phyloP scores from a whole-genome alignment of 2,888 invertebrate species.

The Pharmacophagus antenor region DNA sequence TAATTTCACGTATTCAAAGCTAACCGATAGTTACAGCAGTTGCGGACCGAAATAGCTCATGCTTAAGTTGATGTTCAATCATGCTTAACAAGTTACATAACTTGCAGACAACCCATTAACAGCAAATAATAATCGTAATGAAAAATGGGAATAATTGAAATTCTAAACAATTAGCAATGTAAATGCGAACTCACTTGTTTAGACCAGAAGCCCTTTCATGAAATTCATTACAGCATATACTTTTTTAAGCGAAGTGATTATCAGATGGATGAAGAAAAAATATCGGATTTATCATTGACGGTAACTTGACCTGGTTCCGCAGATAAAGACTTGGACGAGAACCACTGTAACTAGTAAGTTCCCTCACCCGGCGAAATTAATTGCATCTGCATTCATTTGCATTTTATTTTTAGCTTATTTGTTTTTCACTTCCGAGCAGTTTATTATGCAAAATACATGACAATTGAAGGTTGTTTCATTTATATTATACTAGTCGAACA shows the following conservation, averaged over 20 bases:
- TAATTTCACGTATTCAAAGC: background rate
- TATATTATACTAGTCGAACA: background rate
- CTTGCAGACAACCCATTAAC: background rate
- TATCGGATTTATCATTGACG: background rate
- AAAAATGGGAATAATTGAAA: too few species aligned
- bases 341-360: background rate
- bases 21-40: background rate
- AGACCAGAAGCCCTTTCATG: too few species aligned
- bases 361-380: background rate
- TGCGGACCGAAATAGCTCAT: conserved; percentile 5
- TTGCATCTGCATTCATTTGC: background rate
- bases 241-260: background rate
- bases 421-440: background rate
- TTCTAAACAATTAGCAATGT: too few species aligned
- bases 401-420: background rate
- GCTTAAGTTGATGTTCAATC: conserved; percentile 6
- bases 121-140: too few species aligned
- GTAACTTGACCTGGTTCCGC: background rate
- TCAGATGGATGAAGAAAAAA: background rate
- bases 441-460: background rate
- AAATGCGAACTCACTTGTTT: too few species aligned
- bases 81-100: conserved; percentile 2
- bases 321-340: background rate
- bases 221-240: too few species aligned
- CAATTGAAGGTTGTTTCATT: background rate